Evolutionary conservation across 2,113 vertebrate genomes (phyloP), one percentile per base, ranked within the genome.

Genomic region (Spea bombifrons): DNA sequence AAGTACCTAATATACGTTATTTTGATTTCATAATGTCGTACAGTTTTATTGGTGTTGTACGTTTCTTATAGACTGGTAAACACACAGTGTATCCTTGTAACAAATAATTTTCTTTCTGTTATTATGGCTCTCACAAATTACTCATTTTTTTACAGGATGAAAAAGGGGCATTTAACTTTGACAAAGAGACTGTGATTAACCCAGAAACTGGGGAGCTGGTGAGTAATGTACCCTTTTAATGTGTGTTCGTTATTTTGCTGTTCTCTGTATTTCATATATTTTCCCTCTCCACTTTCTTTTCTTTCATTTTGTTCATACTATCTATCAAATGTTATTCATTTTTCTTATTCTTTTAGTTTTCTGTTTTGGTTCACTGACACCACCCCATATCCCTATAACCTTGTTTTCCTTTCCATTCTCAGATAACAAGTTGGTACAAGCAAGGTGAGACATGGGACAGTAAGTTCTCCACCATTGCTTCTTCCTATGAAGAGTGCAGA

Each of bases 381-480:
- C 3, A 3, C 9, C 10, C 30, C 55, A 8, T 59, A 59, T 59
- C 15, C 4, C 15, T 52, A 6, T 52, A 6, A 9, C 55, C 12
- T 59, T 59, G 4, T 59, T 13, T 59, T 12, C 55, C 10, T 59
- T 59, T 59, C 4, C 15, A 59, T 59, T 59, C 9, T 8, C 78
- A 97, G 96, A 90, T 97, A 71, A 90, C 89, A 78, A 96, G 91
- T 86, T 96, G 95, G 96, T 97, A 96, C 85, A 91, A 80, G 46
- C 92, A 92, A 0, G 94, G 90, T 0, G 96, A 97, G 88, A 96
- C 95, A 0, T 96, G 95, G 95, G 95, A 97, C 88, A 95, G 96
- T 87, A 96, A 94, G 83, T 97, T 97, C 85, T 94, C 94, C 81
- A 95, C 92, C 0, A 94, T 97, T 0, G 95, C 95, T 2, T 96